Conservation (phyloP, 2,113 vertebrate genomes). For the Penelope pileata region DNA sequence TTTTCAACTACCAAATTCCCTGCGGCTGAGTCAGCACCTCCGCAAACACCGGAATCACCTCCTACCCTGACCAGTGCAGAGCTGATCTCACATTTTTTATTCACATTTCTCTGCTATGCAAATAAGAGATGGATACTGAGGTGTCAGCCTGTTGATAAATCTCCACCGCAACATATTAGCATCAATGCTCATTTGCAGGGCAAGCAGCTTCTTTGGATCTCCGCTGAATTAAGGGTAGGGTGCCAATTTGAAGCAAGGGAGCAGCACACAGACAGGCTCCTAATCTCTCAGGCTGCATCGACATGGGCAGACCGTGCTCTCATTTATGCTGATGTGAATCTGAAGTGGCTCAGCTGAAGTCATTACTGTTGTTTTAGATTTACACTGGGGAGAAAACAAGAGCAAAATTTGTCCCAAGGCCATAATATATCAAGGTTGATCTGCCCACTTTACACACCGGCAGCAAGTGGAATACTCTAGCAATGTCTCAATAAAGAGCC, state of each 20-base stretch:
- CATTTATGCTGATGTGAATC: conserved; percentile 33
- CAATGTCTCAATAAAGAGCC: conserved; percentile 28
- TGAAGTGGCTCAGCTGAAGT: conserved; percentile 34
- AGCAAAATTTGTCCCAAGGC: conserved; percentile 24
- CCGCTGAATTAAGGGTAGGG: conserved; percentile 5
- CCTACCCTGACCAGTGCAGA: background rate
- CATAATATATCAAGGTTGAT: conserved; percentile 10
- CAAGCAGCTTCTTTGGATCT: background rate
- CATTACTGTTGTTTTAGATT: conserved; percentile 33
- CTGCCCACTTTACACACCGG: background rate
- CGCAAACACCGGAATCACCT: background rate
- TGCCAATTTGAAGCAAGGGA: conserved; percentile 17
- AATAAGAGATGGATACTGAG: background rate
- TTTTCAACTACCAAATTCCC: background rate
- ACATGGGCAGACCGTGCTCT: background rate
- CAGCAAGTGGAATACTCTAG: conserved; percentile 21
- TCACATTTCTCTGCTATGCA: conserved; percentile 36
- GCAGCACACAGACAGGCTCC: background rate
- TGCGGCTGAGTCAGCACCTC: background rate
- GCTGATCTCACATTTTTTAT: conserved; percentile 17
- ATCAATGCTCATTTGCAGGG: conserved; percentile 24
- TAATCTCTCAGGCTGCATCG: conserved; percentile 29
- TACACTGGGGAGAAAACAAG: conserved; percentile 32
- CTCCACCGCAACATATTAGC: conserved; percentile 1
- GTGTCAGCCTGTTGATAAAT: conserved; percentile 44